Evolutionary conservation across 2,888 invertebrate genomes (phyloP).

Genomic region (Parascotia fuliginaria): DNA sequence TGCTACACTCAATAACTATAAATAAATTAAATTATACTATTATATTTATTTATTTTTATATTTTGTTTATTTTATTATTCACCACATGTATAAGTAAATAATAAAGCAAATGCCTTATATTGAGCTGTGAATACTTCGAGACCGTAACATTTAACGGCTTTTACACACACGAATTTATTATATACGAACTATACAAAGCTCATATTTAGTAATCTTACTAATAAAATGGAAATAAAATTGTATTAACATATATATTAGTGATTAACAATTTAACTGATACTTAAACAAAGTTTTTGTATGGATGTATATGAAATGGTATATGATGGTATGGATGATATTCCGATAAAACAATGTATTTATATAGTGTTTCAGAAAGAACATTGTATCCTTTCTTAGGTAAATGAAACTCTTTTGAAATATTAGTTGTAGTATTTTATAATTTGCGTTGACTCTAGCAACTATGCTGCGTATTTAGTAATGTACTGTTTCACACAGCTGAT

Average conservation of each 20-base stretch:
- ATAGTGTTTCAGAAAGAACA: not conserved
- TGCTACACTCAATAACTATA: no score
- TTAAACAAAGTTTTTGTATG: not conserved
- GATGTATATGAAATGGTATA: no score
- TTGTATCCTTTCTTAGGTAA: no score
- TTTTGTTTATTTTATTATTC: no score
- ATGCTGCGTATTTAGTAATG: no score
- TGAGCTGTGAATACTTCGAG: not conserved
- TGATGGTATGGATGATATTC: slow-evolving; percentile 1
- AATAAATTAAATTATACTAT: no score
- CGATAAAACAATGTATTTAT: not conserved
- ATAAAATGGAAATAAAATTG: slow-evolving; percentile 6
- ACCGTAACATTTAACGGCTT: slow-evolving; percentile 1
- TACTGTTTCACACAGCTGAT: no score
- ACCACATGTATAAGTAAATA: no score
- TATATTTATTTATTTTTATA: no score
- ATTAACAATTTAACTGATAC: not conserved
- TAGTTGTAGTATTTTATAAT: no score
- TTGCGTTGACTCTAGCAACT: no score
- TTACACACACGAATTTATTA: not conserved
- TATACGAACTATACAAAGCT: not conserved
- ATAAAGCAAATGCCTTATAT: no score
- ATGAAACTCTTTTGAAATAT: not conserved
- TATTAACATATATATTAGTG: slow-evolving; percentile 25
- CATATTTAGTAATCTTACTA: slow-evolving; percentile 4